Base-by-base conservation (phyloP, 2,888 invertebrate genomes). In the Germaria angustata region DNA sequence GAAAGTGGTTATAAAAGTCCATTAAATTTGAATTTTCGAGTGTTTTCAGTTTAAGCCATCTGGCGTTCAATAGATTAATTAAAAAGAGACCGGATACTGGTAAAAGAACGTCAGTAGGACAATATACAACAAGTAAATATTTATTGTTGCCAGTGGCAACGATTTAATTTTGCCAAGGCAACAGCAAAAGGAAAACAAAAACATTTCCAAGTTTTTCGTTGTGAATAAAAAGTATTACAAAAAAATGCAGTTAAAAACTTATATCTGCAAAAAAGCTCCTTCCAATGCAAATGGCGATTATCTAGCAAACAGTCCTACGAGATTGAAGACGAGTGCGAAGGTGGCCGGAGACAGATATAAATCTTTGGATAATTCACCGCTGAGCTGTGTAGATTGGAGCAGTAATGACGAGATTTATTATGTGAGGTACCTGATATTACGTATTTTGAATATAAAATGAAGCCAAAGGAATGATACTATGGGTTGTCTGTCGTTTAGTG, bases 331-430 rank as follows among this genome's bases (percentile, higher is more conserved):
- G 13, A 51, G 24, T 8, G 59, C 57, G 0, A 80, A 80, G 15
- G 28, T 66, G 6, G 76, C 32, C 39, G 53, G 32, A 1, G 61
- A 41, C n/a, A 76, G 46, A 11, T 63, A 77, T 0, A 84, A 92
- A 81, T 28, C 71, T 9, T 28, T 69, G 53, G 66, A 73, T 71
- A 75, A 69, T 24, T 95, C 95, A 86, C 93, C 96, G n/a, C 95
- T 97, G 11, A 95, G 96, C 80, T 97, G 98, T 90, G 95, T 98
- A 13, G 96, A 96, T 85, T 99, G 99, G 99, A 96, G 95, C 90
- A 96, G 95, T 86, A 95, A 96, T 32, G 98, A 99, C 90, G 98
- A 99, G 91, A 95, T 98, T 59, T 97, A 95, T 92, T 97, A 98
- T 24, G 95, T 96, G 87, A 96, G 96, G 97, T 96, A 91, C 91